phyloP scores from a whole-genome alignment of 2,797 vertebrate species.

The Lindbergichthys nudifrons region DNA sequence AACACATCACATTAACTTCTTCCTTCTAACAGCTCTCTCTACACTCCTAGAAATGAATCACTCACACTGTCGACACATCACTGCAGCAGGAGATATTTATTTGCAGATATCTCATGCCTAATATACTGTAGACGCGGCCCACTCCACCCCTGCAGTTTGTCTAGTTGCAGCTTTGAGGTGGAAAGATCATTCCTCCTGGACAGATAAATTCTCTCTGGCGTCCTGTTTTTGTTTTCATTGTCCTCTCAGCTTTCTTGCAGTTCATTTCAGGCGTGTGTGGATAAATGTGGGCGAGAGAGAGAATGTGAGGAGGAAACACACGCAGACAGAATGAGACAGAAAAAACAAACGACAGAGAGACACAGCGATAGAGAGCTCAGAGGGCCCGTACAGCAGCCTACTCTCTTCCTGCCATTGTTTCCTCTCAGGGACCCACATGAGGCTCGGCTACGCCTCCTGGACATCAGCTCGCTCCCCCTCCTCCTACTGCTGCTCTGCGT shows the following conservation, averaged over 20 bases:
- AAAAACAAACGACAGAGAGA: constrained; percentile 21
- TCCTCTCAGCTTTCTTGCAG: constrained; percentile 67
- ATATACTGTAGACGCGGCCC: constrained; percentile 33
- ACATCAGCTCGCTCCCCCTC: constrained; percentile 39
- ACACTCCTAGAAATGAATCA: constrained; percentile 19
- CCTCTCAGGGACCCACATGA: constrained; percentile 65
- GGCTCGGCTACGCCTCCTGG: constrained; percentile 45
- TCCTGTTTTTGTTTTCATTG: constrained; percentile 85
- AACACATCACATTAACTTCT: neutral
- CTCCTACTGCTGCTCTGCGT: constrained; percentile 62
- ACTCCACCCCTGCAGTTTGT: constrained; percentile 30
- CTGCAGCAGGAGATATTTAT: constrained; percentile 23
- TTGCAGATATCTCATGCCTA: constrained; percentile 41
- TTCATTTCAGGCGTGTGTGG: constrained; percentile 44
- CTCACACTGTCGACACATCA: constrained; percentile 1
- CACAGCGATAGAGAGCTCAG: constrained; percentile 41
- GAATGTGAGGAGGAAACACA: constrained; percentile 12
- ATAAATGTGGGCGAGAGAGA: neutral
- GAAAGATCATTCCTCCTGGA: constrained; percentile 71
- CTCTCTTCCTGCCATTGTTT: constrained; percentile 84
- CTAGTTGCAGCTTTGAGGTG: constrained; percentile 41
- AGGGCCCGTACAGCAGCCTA: constrained; percentile 65
- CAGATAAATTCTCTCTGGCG: constrained; percentile 71
- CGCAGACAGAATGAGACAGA: constrained; percentile 27
- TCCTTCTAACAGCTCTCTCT: constrained; percentile 10